Percentiles rank a stretch among this genome's conserved stretches.
These are phyloP conservation scores for Thaumatotibia leucotreta DNA, from an alignment of 1,140 invertebrate genomes.

Conservation along the genomic window DNA sequence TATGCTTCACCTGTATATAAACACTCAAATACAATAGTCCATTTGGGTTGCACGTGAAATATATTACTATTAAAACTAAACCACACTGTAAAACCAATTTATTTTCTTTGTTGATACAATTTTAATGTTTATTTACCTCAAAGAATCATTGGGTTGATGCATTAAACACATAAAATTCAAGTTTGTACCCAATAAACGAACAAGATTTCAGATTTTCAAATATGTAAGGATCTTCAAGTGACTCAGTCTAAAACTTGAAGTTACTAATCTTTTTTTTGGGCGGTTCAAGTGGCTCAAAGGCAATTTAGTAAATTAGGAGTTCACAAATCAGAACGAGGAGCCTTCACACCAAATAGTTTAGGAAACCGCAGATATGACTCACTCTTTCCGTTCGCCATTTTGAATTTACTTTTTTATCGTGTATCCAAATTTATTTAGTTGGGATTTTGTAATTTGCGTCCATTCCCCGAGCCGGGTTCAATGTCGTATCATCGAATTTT, in stretches of 20 bases:
- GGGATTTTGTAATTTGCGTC: neutral
- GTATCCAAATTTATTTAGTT: neutral
- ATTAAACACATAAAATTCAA: too few relatives aligned
- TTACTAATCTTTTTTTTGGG: neutral
- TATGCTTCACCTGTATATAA: neutral
- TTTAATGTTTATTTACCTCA: too few relatives aligned
- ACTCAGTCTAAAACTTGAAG: neutral
- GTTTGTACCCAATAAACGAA: too few relatives aligned
- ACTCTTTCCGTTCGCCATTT: slow-evolving; percentile 11
- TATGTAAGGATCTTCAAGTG: neutral
- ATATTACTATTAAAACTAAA: too few relatives aligned
- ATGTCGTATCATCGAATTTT: neutral
- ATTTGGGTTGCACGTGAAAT: too few relatives aligned
- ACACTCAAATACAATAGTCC: too few relatives aligned
- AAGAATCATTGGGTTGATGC: too few relatives aligned
- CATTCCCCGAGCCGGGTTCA: neutral
- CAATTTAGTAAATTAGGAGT: slow-evolving; percentile 9
- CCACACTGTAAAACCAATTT: too few relatives aligned
- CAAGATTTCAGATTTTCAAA: neutral
- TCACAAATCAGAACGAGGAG: slow-evolving; percentile 6
- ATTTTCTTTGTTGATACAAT: too few relatives aligned
- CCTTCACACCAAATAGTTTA: neutral
- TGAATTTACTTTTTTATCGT: slow-evolving; percentile 7
- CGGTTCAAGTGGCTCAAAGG: slow-evolving; percentile 1
- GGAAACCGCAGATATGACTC: slow-evolving; percentile 7